Evolutionary conservation across 53 echinoderm and acorn worm genomes (phyloP), one percentile per base, ranked within the genome.

Genomic region (Pentamera pediparva): DNA sequence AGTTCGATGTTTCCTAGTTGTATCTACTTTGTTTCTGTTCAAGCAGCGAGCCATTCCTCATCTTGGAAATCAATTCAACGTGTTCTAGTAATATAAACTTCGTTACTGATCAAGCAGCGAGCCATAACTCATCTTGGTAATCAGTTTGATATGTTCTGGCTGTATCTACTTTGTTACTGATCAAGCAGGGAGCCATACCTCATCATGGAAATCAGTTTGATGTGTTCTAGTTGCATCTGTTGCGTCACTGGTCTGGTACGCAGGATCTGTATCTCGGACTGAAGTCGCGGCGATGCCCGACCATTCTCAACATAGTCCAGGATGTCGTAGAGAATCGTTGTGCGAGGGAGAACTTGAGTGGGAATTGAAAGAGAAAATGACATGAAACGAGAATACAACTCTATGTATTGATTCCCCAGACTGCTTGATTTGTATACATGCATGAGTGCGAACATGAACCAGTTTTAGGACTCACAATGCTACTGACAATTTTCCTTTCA

Each of bases 281-380:
- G 72, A 3, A 96, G 78, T 11, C 96, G 64, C 56, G 75, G 62
- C 0, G 91, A 85, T 12, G 89, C 65, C 15, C 67, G 34, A 9
- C 91, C 85, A 12, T 78, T 65, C 57, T 83, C 69, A 29, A 96
- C 62, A 43, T 79, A 96, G 59, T 96, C 96, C 8, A 96, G 63
- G 36, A 96, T 86, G 62, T 96, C 96, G 40, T 96, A 96, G 20
- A 96, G 70, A 43, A 96, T 88, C 35, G 96, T 91, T 0, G 96
- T 91, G 69, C 96, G 79, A 8, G 96, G 91, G 49, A 96, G 76
- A 69, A 87, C 96, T 96, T n/a, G n/a, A n/a, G n/a, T n/a, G n/a
- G 58, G 11, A 15, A 11, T 18, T 13, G 65, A 33, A 15, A 19
- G 30, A 19, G 65, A 21, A 35, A 13, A 64, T 28, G 65, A 64